These are phyloP conservation scores for Drosophila sucinea DNA, from an alignment of 1,140 invertebrate species.

Conservation along the genomic window DNA sequence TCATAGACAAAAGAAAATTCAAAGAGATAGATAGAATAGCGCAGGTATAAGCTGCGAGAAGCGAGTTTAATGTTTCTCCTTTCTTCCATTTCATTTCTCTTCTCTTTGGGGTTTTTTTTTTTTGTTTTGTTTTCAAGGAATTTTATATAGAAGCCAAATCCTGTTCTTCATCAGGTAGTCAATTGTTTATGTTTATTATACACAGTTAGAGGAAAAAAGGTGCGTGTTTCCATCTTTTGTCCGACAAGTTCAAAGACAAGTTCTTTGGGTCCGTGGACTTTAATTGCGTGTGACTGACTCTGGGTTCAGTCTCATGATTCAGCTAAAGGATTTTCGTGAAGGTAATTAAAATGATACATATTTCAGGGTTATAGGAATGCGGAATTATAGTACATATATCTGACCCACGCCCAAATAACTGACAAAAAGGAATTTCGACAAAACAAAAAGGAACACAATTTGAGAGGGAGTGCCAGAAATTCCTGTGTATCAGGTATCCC, in stretches of 20 bases:
- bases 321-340: conserved; percentile 52
- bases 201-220: conserved; percentile 20
- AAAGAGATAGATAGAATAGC: conserved; percentile 18
- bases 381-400: conserved; percentile 28
- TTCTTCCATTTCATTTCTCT: conserved; percentile 27
- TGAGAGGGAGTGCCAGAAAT: neutral
- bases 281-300: conserved; percentile 59
- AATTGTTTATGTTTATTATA: conserved; percentile 4
- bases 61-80: conserved; percentile 10
- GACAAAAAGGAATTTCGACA: neutral
- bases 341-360: conserved; percentile 74
- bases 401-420: conserved; percentile 43
- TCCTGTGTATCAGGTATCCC: too few relatives aligned
- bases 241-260: conserved; percentile 45
- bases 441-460: conserved; percentile 1
- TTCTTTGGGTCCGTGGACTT: conserved; percentile 43
- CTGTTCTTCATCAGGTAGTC: conserved; percentile 47
- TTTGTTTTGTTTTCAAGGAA: conserved; percentile 48
- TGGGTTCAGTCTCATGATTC: conserved; percentile 28
- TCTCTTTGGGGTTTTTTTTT: conserved; percentile 6
- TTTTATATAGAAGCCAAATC: conserved; percentile 52
- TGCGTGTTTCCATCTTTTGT: conserved; percentile 27
- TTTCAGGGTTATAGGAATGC: conserved; percentile 40
- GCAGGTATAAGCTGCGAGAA: conserved; percentile 16
- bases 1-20: conserved; percentile 58